A percentile compares a stretch with the other conserved stretches of the same genome.
Evolutionary conservation across 2,888 invertebrate genomes (phyloP).

Genomic region (Didymodactylos carnosus): DNA sequence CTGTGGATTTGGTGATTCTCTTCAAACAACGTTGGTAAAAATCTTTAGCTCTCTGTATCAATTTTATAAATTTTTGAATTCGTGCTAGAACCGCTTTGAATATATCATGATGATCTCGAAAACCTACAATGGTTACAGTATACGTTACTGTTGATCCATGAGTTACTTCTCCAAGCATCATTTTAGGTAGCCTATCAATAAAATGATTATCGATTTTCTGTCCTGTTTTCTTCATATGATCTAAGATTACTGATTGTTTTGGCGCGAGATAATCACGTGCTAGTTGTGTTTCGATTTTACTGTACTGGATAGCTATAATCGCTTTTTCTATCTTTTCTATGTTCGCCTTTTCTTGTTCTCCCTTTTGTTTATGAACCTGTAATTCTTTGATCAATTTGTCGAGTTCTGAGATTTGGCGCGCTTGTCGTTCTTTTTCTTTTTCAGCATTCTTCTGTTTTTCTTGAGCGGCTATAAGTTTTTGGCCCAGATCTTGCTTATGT

Average conservation of each 20-base stretch:
- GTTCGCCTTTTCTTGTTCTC: not conserved
- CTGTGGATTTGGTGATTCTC: not conserved
- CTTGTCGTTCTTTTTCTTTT: not conserved
- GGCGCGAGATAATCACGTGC: not conserved
- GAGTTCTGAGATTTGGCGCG: not conserved
- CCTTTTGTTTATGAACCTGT: not conserved
- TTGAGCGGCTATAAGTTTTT: not conserved
- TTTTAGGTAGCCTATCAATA: not conserved
- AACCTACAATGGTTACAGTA: not conserved
- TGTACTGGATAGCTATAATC: not conserved
- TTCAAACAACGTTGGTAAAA: not conserved
- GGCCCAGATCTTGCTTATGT: not conserved
- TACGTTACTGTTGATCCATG: not conserved
- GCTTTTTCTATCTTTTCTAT: not conserved
- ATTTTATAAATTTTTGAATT: not conserved
- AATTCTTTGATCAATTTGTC: not conserved
- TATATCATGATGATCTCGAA: not conserved
- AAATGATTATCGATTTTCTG: not conserved
- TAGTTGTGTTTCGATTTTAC: not conserved
- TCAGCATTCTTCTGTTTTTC: not conserved
- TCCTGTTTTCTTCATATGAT: not conserved
- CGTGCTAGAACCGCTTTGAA: not conserved
- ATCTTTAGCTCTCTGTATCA: not conserved
- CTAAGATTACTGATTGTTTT: not conserved
- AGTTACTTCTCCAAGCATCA: not conserved